Conservation (phyloP, 2,113 vertebrate species). For the Pseudorasbora parva region DNA sequence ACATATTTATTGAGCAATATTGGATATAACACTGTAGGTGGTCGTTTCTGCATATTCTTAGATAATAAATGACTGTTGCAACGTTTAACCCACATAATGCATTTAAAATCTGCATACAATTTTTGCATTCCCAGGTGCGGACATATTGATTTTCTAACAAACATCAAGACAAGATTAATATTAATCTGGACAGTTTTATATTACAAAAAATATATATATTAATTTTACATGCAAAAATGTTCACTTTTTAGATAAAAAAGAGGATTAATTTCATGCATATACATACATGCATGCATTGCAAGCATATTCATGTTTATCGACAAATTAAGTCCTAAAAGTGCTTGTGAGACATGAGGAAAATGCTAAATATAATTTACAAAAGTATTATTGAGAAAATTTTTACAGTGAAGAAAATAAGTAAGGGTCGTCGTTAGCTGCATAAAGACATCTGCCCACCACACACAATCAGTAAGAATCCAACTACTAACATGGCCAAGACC, state of each 20-base stretch:
- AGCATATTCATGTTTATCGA: neutral
- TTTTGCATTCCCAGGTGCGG: neutral
- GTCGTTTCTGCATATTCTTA: neutral
- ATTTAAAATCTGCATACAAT: neutral
- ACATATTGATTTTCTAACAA: neutral
- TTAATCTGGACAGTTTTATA: neutral
- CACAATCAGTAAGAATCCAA: no score
- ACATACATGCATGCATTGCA: no score
- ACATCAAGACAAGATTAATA: neutral
- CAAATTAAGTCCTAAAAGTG: neutral
- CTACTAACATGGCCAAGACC: no score
- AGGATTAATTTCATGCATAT: no score
- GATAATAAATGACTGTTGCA: neutral
- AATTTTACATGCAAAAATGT: neutral
- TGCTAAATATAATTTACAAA: no score
- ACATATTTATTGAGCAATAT: neutral
- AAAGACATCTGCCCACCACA: no score
- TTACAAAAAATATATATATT: no score
- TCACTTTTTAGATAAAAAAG: neutral
- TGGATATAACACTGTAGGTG: neutral
- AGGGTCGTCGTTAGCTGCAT: no score
- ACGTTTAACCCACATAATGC: neutral
- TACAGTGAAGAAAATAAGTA: no score
- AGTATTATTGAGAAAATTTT: no score
- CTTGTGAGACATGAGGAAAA: neutral